Evolutionary conservation across 1,140 invertebrate species (phyloP).

Genomic region (Sycophaga agraensis): DNA sequence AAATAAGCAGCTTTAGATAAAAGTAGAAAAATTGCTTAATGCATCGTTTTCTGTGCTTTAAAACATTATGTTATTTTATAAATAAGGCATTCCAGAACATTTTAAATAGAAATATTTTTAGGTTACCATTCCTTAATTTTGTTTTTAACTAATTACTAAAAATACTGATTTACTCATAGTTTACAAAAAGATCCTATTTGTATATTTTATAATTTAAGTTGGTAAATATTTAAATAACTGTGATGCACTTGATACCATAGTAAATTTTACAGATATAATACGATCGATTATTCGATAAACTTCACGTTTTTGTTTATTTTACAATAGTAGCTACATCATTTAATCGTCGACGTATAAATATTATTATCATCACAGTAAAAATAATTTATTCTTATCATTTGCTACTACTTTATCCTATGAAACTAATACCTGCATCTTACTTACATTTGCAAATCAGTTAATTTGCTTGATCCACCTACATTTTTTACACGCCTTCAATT

Average conservation of each 20-base stretch:
- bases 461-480: conserved; percentile 16
- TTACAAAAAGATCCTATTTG: neutral
- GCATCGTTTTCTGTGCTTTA: conserved; percentile 5
- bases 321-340: conserved; percentile 51
- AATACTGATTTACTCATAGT: neutral
- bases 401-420: conserved; percentile 29
- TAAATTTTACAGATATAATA: neutral
- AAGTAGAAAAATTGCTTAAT: neutral
- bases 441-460: conserved; percentile 21
- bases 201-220: neutral
- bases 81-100: no score
- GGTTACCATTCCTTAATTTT: neutral
- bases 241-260: conserved; percentile 20
- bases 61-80: neutral
- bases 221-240: no score
- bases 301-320: conserved; percentile 27
- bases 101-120: no score
- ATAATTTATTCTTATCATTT: conserved; percentile 53
- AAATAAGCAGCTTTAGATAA: neutral
- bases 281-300: conserved; percentile 2
- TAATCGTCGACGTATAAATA: conserved; percentile 58
- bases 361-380: conserved; percentile 62
- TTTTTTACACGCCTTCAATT: conserved; percentile 13
- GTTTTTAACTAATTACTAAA: neutral
- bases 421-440: conserved; percentile 29